These are phyloP conservation scores for Hybognathus amarus DNA, from an alignment of 2,797 vertebrate genomes.

Conservation along the genomic window DNA sequence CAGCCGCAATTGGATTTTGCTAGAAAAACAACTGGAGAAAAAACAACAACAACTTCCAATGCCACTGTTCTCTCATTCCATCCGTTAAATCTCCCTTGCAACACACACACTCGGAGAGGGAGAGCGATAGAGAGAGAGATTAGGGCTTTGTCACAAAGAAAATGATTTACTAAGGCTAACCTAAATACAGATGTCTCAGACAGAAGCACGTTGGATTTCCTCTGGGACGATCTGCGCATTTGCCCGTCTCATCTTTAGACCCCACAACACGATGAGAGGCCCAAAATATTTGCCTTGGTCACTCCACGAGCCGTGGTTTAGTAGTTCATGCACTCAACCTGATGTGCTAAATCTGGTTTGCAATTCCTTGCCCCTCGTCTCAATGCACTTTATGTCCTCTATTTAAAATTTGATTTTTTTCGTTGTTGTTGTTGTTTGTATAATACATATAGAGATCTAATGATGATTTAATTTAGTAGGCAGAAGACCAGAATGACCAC, in stretches of 20 bases:
- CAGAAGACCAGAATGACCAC: neutral
- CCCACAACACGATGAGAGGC: constrained; percentile 8
- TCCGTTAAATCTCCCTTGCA: constrained; percentile 68
- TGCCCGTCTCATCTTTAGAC: constrained; percentile 14
- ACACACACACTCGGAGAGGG: constrained; percentile 40
- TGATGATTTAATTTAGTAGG: neutral
- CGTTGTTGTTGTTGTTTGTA: too few species aligned
- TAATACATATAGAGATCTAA: neutral
- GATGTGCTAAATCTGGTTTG: neutral
- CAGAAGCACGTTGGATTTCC: constrained; percentile 68
- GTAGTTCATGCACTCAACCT: neutral
- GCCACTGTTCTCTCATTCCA: constrained; percentile 64
- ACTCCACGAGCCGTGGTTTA: neutral
- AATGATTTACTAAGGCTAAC: constrained; percentile 72
- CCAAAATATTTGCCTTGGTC: constrained; percentile 28
- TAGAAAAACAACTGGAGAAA: constrained; percentile 50
- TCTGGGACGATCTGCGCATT: constrained; percentile 64
- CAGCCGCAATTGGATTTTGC: constrained; percentile 67
- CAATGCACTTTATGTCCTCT: neutral
- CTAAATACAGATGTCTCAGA: constrained; percentile 75
- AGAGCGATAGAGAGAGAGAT: constrained; percentile 57
- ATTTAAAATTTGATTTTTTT: neutral
- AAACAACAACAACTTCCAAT: constrained; percentile 59
- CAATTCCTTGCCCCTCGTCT: neutral
- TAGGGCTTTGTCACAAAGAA: constrained; percentile 75